Percentiles rank a stretch among this genome's conserved stretches.
Evolutionary conservation across 2,113 vertebrate species (phyloP).

Genomic region (Mus spicilegus): DNA sequence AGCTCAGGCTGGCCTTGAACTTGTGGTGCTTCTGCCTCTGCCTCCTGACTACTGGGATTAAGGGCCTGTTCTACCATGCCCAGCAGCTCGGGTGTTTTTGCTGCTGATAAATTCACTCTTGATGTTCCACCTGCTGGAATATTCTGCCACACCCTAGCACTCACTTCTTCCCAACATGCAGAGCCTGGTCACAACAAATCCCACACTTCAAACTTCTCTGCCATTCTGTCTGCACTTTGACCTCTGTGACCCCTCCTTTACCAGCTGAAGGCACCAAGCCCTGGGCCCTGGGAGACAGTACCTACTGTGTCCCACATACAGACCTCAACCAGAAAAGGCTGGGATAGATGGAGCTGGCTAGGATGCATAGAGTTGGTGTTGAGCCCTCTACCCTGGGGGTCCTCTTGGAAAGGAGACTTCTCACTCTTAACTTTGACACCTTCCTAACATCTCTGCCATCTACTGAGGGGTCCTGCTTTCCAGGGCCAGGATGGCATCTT

Average conservation of each 20-base stretch:
- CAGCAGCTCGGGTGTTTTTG: background rate
- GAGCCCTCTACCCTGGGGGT: background rate
- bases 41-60: background rate
- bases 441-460: background rate
- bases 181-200: background rate
- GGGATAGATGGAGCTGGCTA: background rate
- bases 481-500: background rate
- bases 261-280: background rate
- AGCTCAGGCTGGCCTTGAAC: background rate
- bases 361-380: background rate
- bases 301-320: fast-evolving
- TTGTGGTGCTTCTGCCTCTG: background rate
- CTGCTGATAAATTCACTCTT: background rate
- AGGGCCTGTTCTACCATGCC: fast-evolving
- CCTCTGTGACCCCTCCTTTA: background rate
- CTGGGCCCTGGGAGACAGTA: background rate
- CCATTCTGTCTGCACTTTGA: too few relatives aligned
- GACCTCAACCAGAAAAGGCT: background rate
- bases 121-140: background rate
- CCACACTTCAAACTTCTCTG: background rate
- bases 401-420: background rate
- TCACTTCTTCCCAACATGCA: background rate
- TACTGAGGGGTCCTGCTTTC: too few relatives aligned
- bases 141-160: background rate
- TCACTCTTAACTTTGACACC: fast-evolving